phyloP scores from a whole-genome alignment of 92 coral and sea anemone genomes.

The Heteractis magnifica region DNA sequence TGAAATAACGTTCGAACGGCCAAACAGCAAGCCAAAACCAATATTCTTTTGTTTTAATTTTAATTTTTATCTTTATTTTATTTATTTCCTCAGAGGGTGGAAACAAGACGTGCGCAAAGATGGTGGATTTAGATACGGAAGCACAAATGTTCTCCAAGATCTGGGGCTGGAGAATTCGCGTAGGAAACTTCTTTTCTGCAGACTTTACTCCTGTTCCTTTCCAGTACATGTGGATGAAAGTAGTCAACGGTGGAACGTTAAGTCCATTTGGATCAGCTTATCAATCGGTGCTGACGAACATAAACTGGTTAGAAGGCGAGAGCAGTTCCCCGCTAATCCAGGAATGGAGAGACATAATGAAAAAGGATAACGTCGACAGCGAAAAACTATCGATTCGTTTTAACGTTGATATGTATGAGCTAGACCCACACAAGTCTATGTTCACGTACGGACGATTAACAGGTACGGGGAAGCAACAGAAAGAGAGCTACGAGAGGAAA shows the following conservation, averaged over 20 bases:
- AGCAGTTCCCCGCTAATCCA: slow-evolving; percentile 32
- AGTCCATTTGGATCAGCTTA: slow-evolving; percentile 49
- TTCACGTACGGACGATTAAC: slow-evolving; percentile 64
- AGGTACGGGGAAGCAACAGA: slow-evolving; percentile 13
- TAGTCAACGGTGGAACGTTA: background rate
- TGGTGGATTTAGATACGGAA: slow-evolving; percentile 70
- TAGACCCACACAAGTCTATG: background rate
- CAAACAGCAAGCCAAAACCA: no score
- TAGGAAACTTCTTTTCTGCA: slow-evolving; percentile 61
- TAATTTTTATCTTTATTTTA: background rate
- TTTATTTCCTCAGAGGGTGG: slow-evolving; percentile 31
- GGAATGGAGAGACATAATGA: slow-evolving; percentile 41
- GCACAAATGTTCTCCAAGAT: slow-evolving; percentile 51
- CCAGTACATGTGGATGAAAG: slow-evolving; percentile 51
- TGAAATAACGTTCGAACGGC: no score
- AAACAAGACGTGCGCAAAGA: slow-evolving; percentile 45
- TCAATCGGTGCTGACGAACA: slow-evolving; percentile 61
- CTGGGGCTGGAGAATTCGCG: slow-evolving; percentile 73
- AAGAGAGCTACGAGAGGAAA: no score
- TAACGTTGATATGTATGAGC: slow-evolving; percentile 55
- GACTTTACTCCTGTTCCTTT: slow-evolving; percentile 64
- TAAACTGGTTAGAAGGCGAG: slow-evolving; percentile 35
- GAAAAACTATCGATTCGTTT: slow-evolving; percentile 63
- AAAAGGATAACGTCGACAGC: slow-evolving; percentile 26
- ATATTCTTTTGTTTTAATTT: background rate